Percentiles rank a stretch among this genome's conserved stretches.
These are phyloP conservation scores for Drosophila albomicans DNA, from an alignment of 1,140 invertebrate genomes.

Conservation along the genomic window DNA sequence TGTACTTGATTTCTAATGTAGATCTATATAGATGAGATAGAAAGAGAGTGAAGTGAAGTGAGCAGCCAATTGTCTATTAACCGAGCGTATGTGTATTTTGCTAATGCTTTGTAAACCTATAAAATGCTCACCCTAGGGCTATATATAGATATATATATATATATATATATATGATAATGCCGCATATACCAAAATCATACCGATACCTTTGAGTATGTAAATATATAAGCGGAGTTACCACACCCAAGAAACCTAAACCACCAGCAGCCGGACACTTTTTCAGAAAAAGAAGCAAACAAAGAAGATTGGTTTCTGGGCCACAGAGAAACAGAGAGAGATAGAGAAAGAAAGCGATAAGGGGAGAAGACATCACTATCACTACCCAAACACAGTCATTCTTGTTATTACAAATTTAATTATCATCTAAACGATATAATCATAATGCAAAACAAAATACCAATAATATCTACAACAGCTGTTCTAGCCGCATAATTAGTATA, in stretches of 20 bases:
- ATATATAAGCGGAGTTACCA: conserved; percentile 32
- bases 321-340: conserved; percentile 8
- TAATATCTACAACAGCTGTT: conserved; percentile 47
- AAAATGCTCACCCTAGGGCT: conserved; percentile 10
- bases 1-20: conserved; percentile 29
- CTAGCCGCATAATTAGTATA: conserved; percentile 54
- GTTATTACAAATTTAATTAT: conserved; percentile 45
- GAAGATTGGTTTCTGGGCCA: conserved; percentile 6
- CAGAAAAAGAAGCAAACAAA: background rate
- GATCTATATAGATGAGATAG: conserved; percentile 9
- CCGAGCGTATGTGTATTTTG: conserved; percentile 28
- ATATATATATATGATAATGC: conserved; percentile 15
- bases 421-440: conserved; percentile 52
- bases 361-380: conserved; percentile 17
- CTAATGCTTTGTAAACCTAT: conserved; percentile 33
- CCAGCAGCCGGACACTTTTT: background rate
- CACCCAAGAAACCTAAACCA: conserved; percentile 10
- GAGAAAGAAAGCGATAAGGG: conserved; percentile 3
- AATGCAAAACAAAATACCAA: conserved; percentile 25
- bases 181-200: conserved; percentile 40
- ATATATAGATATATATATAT: conserved; percentile 16
- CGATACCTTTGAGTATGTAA: conserved; percentile 45
- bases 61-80: conserved; percentile 51
- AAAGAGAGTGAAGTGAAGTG: conserved; percentile 3
- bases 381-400: conserved; percentile 62